Conservation (phyloP, 2,113 vertebrate genomes). For the Astatoreochromis straeleni region DNA sequence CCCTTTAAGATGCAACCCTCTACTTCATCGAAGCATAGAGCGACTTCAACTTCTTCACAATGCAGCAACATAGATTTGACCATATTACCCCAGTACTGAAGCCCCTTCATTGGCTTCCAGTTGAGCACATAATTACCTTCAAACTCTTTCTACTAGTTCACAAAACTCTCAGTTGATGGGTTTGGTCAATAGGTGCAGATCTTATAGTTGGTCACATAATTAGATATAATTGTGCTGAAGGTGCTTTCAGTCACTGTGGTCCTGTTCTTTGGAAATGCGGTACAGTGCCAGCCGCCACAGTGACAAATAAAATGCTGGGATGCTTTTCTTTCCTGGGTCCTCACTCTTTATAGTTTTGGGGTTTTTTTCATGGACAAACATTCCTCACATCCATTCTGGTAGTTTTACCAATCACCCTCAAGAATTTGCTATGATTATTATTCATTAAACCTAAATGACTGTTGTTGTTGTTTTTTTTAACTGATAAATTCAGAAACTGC, state of each 20-base stretch:
- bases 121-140: background rate
- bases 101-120: background rate
- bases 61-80: background rate
- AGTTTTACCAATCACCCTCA: fast-evolving
- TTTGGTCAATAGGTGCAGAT: background rate
- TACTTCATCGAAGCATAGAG: fast-evolving
- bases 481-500: background rate
- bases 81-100: background rate
- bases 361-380: fast-evolving
- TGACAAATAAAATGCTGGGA: background rate
- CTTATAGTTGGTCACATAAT: fast-evolving
- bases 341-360: fast-evolving
- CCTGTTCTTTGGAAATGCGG: fast-evolving
- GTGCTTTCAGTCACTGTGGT: background rate
- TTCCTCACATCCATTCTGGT: background rate
- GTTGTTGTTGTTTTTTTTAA: fast-evolving
- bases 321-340: fast-evolving
- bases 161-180: background rate
- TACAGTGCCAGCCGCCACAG: fast-evolving
- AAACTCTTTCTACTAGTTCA: background rate
- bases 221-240: background rate
- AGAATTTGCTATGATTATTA: background rate
- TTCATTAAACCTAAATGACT: background rate
- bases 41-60: background rate
- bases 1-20: fast-evolving